Percentiles rank a stretch among this genome's conserved stretches.
These are phyloP conservation scores for Ammodytes dubius DNA, from an alignment of 2,113 vertebrate species.

Conservation along the genomic window DNA sequence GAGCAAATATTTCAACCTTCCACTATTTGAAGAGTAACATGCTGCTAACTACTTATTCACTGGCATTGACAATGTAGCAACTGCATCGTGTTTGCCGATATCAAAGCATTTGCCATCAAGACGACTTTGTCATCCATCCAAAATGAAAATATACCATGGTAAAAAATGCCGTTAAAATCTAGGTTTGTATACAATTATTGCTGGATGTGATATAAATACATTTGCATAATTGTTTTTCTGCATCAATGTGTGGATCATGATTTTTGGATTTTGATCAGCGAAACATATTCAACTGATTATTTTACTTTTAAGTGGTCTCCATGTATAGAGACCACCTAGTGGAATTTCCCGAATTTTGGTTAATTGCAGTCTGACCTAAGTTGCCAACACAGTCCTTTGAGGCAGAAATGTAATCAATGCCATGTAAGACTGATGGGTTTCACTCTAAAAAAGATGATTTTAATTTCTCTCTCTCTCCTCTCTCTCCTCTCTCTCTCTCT, in stretches of 20 bases:
- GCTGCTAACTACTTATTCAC: background rate
- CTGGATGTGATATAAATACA: background rate
- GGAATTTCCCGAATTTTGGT: slow-evolving; percentile 2
- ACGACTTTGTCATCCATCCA: background rate
- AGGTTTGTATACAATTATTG: background rate
- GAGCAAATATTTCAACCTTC: slow-evolving; percentile 6
- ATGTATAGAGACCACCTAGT: slow-evolving; percentile 10
- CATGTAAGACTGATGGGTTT: slow-evolving; percentile 21
- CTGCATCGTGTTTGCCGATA: background rate
- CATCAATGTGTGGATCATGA: background rate
- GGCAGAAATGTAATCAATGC: slow-evolving; percentile 3
- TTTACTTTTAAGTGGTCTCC: background rate
- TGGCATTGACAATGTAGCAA: background rate
- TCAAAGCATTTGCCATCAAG: background rate
- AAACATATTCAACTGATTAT: background rate
- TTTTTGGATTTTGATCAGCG: background rate
- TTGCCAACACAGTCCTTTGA: background rate
- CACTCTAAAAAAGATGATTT: slow-evolving; percentile 36
- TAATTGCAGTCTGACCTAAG: background rate
- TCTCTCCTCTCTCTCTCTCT: background rate
- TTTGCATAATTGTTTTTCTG: background rate
- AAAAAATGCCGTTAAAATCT: background rate
- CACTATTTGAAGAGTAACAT: background rate
- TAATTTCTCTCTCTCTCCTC: slow-evolving; percentile 4
- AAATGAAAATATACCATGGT: background rate